Evolutionary conservation across 2,888 invertebrate species (phyloP), one percentile per base, ranked within the genome.

Genomic region (Copidosoma aretas): DNA sequence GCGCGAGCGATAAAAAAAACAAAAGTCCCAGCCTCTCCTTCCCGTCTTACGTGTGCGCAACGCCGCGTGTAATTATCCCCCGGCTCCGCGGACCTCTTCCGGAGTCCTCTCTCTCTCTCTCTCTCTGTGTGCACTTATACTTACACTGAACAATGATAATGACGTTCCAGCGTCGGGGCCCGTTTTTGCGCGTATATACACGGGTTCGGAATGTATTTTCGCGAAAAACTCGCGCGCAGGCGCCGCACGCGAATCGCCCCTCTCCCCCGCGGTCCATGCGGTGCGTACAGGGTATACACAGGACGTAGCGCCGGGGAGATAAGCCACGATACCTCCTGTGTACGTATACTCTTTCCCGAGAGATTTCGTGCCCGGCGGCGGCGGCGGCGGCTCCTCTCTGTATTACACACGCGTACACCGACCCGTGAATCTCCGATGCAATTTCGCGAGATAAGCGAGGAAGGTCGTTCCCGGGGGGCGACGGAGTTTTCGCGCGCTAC

Each of bases 61-160:
- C 59, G 32, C 24, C 22, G 15, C 52, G 60, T 68, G 54, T 64
- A 68, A 68, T 70, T 70, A 65, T n/a, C 46, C 22, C 3, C 56
- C 5, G n/a, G n/a, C n/a, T n/a, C n/a, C n/a, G n/a, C 12, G 24
- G 32, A 57, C 60, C 60, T 56, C 59, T 70, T 67, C 70, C 70
- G 67, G 67, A 54, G 53, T 39, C 8, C 52, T 46, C 24, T 53
- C 25, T 49, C 59, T 1, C 25, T 25, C 46, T 19, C 39, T 0
- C n/a, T 32, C 22, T 41, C 41, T 21, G 43, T 41, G 10, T 5
- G 63, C 17, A 22, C 57, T 56, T 22, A 19, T n/a, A n/a, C 52
- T 24, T 17, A 46, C 43, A 32, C 32, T 32, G 8, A 8, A n/a
- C n/a, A n/a, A n/a, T n/a, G n/a, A n/a, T n/a, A 46, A 17, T 17